phyloP scores from a whole-genome alignment of 2,113 vertebrate genomes.

The Lethenteron camtschaticum region DNA sequence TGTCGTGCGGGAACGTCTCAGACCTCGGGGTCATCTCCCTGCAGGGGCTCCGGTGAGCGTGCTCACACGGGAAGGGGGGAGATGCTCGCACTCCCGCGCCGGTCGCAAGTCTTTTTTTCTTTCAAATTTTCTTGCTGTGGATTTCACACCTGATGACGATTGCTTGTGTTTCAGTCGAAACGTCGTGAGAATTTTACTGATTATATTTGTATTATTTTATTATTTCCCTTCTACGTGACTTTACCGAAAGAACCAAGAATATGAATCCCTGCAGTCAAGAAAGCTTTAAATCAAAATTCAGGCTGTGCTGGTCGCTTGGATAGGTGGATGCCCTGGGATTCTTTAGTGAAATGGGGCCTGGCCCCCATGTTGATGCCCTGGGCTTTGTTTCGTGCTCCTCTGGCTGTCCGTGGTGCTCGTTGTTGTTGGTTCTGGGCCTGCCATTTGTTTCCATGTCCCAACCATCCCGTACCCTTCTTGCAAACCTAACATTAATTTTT shows the following conservation, averaged over 20 bases:
- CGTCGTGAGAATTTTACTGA: fast-evolving
- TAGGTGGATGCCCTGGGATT: no score
- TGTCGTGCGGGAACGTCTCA: slow-evolving; percentile 71
- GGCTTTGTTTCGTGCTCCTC: no score
- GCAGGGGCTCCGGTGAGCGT: slow-evolving; percentile 37
- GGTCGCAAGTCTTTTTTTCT: neutral
- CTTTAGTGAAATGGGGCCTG: no score
- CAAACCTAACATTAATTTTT: no score
- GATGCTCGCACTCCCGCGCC: neutral
- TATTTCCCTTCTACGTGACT: neutral
- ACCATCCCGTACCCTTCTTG: no score
- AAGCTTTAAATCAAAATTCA: no score
- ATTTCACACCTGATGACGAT: neutral
- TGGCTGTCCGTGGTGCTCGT: no score
- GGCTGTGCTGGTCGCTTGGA: no score
- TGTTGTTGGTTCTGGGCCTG: no score
- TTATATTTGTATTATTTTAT: slow-evolving; percentile 6
- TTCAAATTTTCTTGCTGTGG: neutral
- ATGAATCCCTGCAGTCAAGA: no score
- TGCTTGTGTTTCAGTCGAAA: neutral
- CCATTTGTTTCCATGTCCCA: no score
- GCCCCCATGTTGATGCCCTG: no score
- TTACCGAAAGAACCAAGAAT: neutral
- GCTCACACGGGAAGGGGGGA: neutral
- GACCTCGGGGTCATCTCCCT: slow-evolving; percentile 53